Percentiles rank a stretch among this genome's conserved stretches.
Conservation (phyloP, 2,888 invertebrate genomes). For the Hydraecia micacea region DNA sequence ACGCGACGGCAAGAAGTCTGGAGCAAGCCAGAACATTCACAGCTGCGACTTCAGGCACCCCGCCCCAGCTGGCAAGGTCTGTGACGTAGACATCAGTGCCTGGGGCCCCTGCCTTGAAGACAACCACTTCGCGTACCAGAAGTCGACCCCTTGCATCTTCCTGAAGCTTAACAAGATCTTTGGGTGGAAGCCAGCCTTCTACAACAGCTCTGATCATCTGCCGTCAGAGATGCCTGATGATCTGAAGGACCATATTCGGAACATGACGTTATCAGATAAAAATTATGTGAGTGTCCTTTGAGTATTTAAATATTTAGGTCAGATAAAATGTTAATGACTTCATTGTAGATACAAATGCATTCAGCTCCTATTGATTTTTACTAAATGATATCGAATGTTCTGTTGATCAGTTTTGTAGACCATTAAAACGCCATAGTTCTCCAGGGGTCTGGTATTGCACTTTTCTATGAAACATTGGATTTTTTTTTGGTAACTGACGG, state of each 20-base stretch:
- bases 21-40: slow-evolving; percentile 93
- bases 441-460: background rate
- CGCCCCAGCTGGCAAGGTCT: slow-evolving; percentile 94
- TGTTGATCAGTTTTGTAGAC: background rate
- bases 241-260: slow-evolving; percentile 92
- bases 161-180: slow-evolving; percentile 98
- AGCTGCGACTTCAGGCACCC: slow-evolving; percentile 94
- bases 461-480: too few species aligned
- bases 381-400: background rate
- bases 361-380: too few species aligned
- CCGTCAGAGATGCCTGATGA: slow-evolving; percentile 94
- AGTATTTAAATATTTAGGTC: background rate
- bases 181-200: slow-evolving; percentile 96
- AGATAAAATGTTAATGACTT: background rate
- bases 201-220: slow-evolving; percentile 92
- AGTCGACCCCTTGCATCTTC: slow-evolving; percentile 98
- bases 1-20: slow-evolving; percentile 93
- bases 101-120: slow-evolving; percentile 95
- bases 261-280: slow-evolving; percentile 86
- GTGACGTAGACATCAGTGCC: slow-evolving; percentile 95
- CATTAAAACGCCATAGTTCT: background rate
- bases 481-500: too few species aligned
- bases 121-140: slow-evolving; percentile 97
- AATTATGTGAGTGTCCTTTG: slow-evolving; percentile 80
- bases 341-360: background rate